These are phyloP conservation scores for Smittia aterrima DNA, from an alignment of 2,888 invertebrate species.

Conservation along the genomic window DNA sequence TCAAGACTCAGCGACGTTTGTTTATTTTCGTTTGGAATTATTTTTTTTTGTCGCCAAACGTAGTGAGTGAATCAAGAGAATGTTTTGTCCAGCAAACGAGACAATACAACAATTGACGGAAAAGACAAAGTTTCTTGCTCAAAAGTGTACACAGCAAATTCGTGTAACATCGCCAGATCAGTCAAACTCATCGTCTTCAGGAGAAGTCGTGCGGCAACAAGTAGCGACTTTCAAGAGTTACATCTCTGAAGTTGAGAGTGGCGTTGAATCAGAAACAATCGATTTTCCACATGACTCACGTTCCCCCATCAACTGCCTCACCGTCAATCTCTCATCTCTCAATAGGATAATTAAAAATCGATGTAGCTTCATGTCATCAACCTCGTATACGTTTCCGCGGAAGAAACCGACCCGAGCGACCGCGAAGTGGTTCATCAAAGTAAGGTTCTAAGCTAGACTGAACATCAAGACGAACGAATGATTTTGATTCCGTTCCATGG, in stretches of 20 bases:
- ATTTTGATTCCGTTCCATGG: background rate
- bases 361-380: conserved; percentile 24
- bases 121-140: conserved; percentile 50
- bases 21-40: background rate
- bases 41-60: background rate
- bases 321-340: conserved; percentile 25
- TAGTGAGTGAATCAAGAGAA: conserved; percentile 43
- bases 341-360: conserved; percentile 36
- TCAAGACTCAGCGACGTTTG: background rate
- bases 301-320: conserved; percentile 25
- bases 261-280: background rate
- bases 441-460: conserved; percentile 51
- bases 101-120: conserved; percentile 46
- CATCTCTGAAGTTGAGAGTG: background rate
- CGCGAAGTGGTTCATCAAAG: conserved; percentile 72
- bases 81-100: conserved; percentile 51
- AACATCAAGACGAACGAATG: background rate
- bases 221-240: conserved; percentile 33
- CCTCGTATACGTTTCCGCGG: conserved; percentile 28
- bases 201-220: background rate
- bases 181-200: background rate
- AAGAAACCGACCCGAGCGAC: conserved; percentile 46
- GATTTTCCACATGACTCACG: background rate
- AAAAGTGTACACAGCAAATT: conserved; percentile 49
- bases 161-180: conserved; percentile 43